These are phyloP conservation scores for Lamellibrachia luymesi DNA, from an alignment of 1,140 invertebrate species.

Conservation along the genomic window DNA sequence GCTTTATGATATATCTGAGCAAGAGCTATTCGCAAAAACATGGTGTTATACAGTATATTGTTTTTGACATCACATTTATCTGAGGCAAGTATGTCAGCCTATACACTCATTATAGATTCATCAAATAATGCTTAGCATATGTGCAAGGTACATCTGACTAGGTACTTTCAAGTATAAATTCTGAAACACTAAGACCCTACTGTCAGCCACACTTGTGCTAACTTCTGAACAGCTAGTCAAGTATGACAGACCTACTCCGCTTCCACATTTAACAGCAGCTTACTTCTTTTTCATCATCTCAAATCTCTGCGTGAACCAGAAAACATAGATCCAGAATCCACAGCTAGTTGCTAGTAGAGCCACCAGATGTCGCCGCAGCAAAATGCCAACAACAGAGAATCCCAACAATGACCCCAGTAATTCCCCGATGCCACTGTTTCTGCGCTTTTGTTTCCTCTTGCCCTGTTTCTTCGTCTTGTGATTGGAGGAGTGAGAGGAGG, in stretches of 20 bases:
- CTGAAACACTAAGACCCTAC: not conserved
- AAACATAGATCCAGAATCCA: not conserved
- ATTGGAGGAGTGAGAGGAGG: not conserved
- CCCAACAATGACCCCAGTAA: not conserved
- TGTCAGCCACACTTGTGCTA: not conserved
- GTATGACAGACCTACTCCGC: not conserved
- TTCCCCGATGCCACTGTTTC: not conserved
- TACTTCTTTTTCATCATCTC: slow-evolving; percentile 1
- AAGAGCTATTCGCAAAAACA: not conserved
- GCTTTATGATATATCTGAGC: not conserved
- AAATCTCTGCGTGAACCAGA: not conserved
- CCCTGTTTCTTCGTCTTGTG: not conserved
- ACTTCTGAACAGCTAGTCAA: not conserved
- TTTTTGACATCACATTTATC: not conserved
- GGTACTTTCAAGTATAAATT: not conserved
- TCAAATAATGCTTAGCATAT: not conserved
- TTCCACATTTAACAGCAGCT: not conserved
- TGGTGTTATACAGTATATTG: not conserved
- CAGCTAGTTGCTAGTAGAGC: not conserved
- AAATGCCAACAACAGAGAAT: not conserved
- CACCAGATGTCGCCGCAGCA: not conserved
- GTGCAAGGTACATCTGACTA: not conserved
- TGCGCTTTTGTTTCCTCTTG: not conserved
- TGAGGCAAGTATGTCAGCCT: not conserved
- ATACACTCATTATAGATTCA: not conserved